phyloP scores from a whole-genome alignment of 2,113 vertebrate genomes.

The Laticauda laticaudata region DNA sequence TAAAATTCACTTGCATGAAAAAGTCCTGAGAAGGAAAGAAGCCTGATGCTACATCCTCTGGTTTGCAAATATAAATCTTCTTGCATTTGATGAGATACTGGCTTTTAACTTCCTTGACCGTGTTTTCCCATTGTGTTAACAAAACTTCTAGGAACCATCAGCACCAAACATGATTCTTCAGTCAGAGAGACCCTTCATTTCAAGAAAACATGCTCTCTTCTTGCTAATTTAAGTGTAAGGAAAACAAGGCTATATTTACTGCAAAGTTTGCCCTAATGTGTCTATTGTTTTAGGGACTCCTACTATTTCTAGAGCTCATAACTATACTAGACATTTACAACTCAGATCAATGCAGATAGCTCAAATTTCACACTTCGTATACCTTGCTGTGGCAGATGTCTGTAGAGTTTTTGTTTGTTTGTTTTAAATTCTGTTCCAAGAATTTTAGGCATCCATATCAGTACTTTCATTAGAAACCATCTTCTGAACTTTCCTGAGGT shows the following conservation, averaged over 20 bases:
- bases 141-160: neutral
- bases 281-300: conserved; percentile 6
- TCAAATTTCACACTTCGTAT: neutral
- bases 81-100: neutral
- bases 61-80: neutral
- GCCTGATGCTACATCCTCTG: neutral
- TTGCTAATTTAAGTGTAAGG: neutral
- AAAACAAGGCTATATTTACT: neutral
- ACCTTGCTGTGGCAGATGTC: neutral
- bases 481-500: conserved; percentile 27
- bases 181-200: neutral
- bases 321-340: neutral
- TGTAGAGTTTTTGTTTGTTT: neutral
- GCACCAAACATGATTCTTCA: neutral
- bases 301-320: neutral
- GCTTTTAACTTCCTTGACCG: neutral
- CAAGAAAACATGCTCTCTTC: neutral
- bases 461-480: conserved; percentile 11
- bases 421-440: conserved; percentile 3
- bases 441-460: conserved; percentile 11
- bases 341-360: neutral
- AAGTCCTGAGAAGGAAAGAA: neutral
- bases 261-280: neutral
- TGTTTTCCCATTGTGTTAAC: neutral
- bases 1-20: neutral